Base-by-base conservation (phyloP, 2,888 invertebrate genomes). In the Orchesellides sinensis region DNA sequence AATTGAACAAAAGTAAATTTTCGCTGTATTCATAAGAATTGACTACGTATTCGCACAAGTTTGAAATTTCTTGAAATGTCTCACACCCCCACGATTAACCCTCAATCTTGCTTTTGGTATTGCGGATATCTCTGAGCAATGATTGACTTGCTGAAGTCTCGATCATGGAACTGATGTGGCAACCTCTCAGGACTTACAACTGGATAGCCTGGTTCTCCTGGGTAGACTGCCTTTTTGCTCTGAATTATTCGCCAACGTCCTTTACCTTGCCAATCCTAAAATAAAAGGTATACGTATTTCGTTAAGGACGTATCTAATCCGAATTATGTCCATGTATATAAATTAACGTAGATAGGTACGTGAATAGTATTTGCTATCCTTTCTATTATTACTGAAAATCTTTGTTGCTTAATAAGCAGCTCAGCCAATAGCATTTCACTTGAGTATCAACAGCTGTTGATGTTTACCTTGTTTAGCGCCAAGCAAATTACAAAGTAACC, bases 211-310 rank as follows among this genome's bases (percentile, higher is more conserved):
- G 93, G 92, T 89, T 95, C 94, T 2, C 85, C 95, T 45, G 94
- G 94, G 77, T 92, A 90, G 19, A 93, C 91, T 79, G 92, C 91
- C 5, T 89, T 89, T 84, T 94, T 93, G 0, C 93, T 92, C 12
- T 86, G 88, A 45, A 92, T 88, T 0, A 94, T 91, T 90, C 93
- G 92, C 94, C 94, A 95, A 59, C 96, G 95, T 77, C 93, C 93
- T 89, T 93, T 93, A 84, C 92, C 92, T 0, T 94, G 94, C 96
- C 96, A 96, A 90, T 94, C 93, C 95, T 95, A 84, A 5, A 83
- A 6, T 56, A 68, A 32, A 32, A 32, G n/a, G n/a, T n/a, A n/a
- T n/a, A n/a, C n/a, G n/a, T n/a, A n/a, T n/a, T n/a, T n/a, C n/a
- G n/a, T n/a, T n/a, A n/a, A n/a, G n/a, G n/a, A n/a, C n/a, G 14